Conservation (phyloP, 1,140 invertebrate genomes). For the Bombus cullumanus region DNA sequence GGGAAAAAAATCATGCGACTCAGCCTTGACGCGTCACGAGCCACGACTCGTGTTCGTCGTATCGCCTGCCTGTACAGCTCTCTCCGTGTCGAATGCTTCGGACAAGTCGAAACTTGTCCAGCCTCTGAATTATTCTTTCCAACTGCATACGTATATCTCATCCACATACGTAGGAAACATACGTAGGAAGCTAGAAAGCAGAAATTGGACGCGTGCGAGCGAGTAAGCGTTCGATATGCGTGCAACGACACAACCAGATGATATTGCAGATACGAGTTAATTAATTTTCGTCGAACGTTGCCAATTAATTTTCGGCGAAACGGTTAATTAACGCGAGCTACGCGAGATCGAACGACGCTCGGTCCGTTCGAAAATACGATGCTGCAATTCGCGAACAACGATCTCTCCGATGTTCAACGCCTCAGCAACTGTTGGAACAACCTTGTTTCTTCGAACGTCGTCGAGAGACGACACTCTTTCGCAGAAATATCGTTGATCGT, state of each 20-base stretch:
- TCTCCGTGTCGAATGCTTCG: background rate
- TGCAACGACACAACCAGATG: constrained; percentile 16
- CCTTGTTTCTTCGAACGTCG: too few species aligned
- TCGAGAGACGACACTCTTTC: background rate
- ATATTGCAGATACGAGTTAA: background rate
- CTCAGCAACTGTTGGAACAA: too few species aligned
- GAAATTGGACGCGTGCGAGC: background rate
- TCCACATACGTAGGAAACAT: too few species aligned
- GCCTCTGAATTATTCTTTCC: background rate
- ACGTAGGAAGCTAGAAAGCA: background rate
- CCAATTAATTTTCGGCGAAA: constrained; percentile 3
- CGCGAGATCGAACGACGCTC: background rate
- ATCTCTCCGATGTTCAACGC: background rate
- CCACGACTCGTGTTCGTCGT: background rate
- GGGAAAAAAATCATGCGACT: background rate
- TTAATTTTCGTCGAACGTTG: constrained; percentile 19
- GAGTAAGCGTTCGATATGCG: background rate
- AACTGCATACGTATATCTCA: background rate
- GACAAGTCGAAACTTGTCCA: background rate
- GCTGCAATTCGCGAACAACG: background rate
- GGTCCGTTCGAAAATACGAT: background rate
- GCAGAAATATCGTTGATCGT: background rate
- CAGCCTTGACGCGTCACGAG: background rate
- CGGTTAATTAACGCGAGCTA: background rate
- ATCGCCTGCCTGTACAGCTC: too few species aligned